These are phyloP conservation scores for Petrocephalus sullivani DNA, from an alignment of 2,797 vertebrate species.

Conservation along the genomic window DNA sequence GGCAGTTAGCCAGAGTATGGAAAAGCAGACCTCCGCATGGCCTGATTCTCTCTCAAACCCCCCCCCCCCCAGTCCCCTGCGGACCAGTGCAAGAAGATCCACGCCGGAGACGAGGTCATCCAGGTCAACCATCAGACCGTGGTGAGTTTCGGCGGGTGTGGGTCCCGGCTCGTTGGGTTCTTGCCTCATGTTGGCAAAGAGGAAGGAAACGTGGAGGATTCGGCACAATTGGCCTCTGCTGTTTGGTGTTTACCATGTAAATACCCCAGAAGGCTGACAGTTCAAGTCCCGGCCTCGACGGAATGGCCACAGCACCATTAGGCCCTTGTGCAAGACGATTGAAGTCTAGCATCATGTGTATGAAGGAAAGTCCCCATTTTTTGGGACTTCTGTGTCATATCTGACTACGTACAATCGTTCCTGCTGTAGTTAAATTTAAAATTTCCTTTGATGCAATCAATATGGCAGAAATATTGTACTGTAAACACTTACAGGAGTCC, in stretches of 20 bases:
- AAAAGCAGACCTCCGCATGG: not conserved
- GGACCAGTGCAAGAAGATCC: constrained; percentile 54
- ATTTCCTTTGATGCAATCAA: not conserved
- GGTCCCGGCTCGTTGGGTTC: not conserved
- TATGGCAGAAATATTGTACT: not conserved
- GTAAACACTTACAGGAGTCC: not conserved
- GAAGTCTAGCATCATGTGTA: not conserved
- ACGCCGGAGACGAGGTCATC: constrained; percentile 52
- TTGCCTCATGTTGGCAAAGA: not conserved
- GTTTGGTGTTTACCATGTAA: not conserved
- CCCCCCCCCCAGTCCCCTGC: constrained; percentile 45
- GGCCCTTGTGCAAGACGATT: not conserved
- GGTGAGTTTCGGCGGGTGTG: constrained; percentile 33
- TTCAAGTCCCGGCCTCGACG: not conserved
- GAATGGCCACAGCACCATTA: not conserved
- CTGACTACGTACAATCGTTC: not conserved
- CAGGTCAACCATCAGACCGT: constrained; percentile 55
- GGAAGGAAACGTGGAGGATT: not conserved
- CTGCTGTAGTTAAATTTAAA: not conserved
- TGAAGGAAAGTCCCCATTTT: not conserved
- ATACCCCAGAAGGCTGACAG: not conserved
- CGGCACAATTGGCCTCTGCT: not conserved
- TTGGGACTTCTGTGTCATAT: not conserved
- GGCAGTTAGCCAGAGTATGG: not conserved
- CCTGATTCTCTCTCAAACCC: not conserved